Base-by-base conservation (phyloP, 2,888 invertebrate species). In the Selenia dentaria region DNA sequence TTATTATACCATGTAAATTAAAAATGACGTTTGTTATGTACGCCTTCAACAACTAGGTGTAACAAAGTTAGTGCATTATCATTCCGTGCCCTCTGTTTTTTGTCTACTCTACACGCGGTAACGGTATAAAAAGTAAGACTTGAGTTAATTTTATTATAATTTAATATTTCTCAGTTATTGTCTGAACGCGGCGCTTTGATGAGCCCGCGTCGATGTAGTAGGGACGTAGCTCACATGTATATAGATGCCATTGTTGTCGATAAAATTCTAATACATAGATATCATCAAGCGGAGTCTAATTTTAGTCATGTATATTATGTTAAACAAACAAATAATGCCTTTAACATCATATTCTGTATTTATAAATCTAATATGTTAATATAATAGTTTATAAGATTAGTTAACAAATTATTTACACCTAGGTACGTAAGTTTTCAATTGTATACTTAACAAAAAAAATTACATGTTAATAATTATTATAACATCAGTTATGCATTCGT, bases 91-190 rank as follows among this genome's bases (percentile, higher is more conserved):
- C 26, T 54, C 56, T 54, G 41, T 36, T 32, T 14, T 11, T 50
- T 47, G 8, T 2, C 35, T 40, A 6, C 37, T 54, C 53, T 55
- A 39, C 27, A 34, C 28, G 12, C 20, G 51, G 55, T 81, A 79
- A 78, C 83, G 71, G 76, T 72, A 76, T 74, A 86, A 85, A 85
- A 84, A 82, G 77, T 76, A 71, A 74, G 78, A 64, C 53, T 53
- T 53, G 68, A 77, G 82, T 84, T 88, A 88, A 88, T 88, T 87
- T 88, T 87, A 87, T 88, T 85, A 85, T 88, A 89, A 88, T 88
- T 86, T 88, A 87, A 89, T 89, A 83, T 89, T 88, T 87, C 86
- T 82, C 82, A 83, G 83, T 83, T 87, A 84, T 85, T 85, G 86
- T 86, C 80, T 85, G 83, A 67, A 71, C 62, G 74, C 73, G 71